These are phyloP conservation scores for Heliconius hortense DNA, from an alignment of 2,888 invertebrate genomes.

Conservation along the genomic window DNA sequence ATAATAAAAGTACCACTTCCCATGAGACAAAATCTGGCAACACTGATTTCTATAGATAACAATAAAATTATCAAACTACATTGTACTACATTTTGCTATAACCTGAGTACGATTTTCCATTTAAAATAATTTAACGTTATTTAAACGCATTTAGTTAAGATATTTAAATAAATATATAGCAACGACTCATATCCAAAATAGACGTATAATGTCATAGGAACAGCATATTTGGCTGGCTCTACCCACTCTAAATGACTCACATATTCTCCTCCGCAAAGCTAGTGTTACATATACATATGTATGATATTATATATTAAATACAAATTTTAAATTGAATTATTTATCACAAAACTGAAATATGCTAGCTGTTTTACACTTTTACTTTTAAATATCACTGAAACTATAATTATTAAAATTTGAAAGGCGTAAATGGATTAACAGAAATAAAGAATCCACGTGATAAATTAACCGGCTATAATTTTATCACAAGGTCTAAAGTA, in stretches of 20 bases:
- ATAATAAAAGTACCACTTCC: too few relatives aligned
- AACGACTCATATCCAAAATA: background rate
- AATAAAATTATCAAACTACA: too few relatives aligned
- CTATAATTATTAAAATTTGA: background rate
- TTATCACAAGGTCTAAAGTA: background rate
- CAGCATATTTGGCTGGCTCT: background rate
- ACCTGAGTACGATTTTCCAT: background rate
- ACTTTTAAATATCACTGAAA: constrained; percentile 2
- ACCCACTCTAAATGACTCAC: constrained; percentile 11
- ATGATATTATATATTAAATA: background rate
- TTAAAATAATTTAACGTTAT: background rate
- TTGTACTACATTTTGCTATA: too few relatives aligned
- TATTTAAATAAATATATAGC: background rate
- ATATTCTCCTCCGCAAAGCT: constrained; percentile 3
- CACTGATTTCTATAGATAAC: too few relatives aligned
- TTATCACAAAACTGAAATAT: background rate
- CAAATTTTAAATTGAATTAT: background rate
- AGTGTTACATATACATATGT: background rate
- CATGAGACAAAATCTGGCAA: too few relatives aligned
- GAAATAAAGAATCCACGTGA: background rate
- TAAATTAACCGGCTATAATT: background rate
- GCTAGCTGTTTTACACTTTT: background rate
- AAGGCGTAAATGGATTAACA: background rate
- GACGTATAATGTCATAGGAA: background rate
- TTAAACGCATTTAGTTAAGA: too few relatives aligned